Base-by-base conservation (phyloP, 2,888 invertebrate species). In the Dolichopus griseipennis region DNA sequence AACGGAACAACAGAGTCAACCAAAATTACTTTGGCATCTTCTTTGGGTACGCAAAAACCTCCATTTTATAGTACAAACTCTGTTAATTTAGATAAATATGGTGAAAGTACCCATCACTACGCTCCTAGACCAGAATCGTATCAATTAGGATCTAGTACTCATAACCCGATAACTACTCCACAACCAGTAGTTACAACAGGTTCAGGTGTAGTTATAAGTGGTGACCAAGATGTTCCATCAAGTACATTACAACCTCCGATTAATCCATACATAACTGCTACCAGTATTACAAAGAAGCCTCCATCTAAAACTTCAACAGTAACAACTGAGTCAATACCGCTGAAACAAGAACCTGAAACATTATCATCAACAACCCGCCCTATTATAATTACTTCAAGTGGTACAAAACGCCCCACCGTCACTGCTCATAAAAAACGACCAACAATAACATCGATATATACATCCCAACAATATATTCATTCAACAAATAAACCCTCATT, bases 361-460 rank as follows among this genome's bases (percentile, higher is more conserved):
- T 71, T 71, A n/a, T 66, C 66, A 18, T 72, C 76, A 27, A 73
- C 76, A 0, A 65, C 68, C 1, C 72, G 75, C 5, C 75, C 83
- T 20, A 84, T 83, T 43, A 84, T 83, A 0, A 85, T 78, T 3
- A 83, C 73, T 80, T 85, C 72, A 78, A 85, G 1, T 79, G 75
- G 77, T 6, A 37, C 70, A 6, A 75, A 72, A 62, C 70, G 74
- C n/a, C 74, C 75, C 12, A 67, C 33, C 66, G 71, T n/a, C 66
- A n/a, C 67, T 70, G 65, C 33, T 73, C 74, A 65, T 72, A 68
- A 62, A 70, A 73, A 67, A 70, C 65, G 34, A 66, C 21, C 65
- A 27, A 10, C 66, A 21, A 34, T 65, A 64, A 41, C 21, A 37
- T 62, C 62, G 63, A 65, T 62, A 67, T 64, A 65, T 61, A 72